Conservation (phyloP, 2,888 invertebrate genomes). For the Prosapia bicincta region DNA sequence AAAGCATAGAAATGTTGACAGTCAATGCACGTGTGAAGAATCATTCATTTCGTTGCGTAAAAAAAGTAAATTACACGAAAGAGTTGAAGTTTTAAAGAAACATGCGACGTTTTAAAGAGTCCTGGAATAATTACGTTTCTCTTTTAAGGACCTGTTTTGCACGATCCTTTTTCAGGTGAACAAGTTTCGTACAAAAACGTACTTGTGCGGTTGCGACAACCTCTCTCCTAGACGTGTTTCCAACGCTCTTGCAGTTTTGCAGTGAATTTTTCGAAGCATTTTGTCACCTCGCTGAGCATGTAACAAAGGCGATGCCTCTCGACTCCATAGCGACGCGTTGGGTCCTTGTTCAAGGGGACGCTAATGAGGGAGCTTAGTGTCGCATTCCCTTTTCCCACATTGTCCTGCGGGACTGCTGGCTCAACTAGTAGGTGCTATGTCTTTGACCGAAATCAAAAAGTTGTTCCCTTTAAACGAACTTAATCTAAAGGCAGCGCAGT, state of each 20-base stretch:
- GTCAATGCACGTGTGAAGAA: background rate
- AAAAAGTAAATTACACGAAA: background rate
- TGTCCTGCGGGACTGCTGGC: background rate
- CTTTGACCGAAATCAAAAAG: background rate
- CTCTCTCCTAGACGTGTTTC: background rate
- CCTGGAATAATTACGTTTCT: background rate
- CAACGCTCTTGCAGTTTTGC: background rate
- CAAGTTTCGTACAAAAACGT: background rate
- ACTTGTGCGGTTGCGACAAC: background rate
- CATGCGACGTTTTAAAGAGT: background rate
- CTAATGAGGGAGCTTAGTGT: slow-evolving; percentile 2
- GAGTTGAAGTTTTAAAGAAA: background rate
- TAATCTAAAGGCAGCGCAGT: background rate
- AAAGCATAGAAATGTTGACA: too few relatives aligned
- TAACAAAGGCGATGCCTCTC: background rate
- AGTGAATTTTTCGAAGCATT: background rate
- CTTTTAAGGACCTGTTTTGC: background rate
- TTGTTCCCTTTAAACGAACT: background rate
- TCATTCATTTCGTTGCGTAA: background rate
- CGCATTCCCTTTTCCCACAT: background rate
- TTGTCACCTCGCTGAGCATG: background rate
- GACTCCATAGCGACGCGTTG: background rate
- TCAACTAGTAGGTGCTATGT: background rate
- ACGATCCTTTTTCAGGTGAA: background rate
- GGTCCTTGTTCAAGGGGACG: background rate